Evolutionary conservation across 2,113 vertebrate genomes (phyloP).

Genomic region (Miniopterus natalensis): DNA sequence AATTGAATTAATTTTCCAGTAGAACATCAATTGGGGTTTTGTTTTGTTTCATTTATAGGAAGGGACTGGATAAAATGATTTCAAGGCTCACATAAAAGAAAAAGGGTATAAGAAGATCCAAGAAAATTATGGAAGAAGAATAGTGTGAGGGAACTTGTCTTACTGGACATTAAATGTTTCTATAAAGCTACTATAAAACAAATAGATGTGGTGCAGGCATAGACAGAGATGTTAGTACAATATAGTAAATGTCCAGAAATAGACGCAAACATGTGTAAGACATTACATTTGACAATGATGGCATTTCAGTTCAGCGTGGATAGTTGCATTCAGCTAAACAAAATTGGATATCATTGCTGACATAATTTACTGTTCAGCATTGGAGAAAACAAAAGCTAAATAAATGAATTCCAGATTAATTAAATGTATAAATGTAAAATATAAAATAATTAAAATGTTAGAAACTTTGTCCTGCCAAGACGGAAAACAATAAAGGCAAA

Average conservation of each 20-base stretch:
- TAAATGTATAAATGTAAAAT: constrained; percentile 27
- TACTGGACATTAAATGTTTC: neutral
- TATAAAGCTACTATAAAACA: constrained; percentile 48
- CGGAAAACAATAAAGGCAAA: neutral
- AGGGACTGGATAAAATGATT: neutral
- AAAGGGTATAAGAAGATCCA: neutral
- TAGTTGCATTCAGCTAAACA: constrained; percentile 29
- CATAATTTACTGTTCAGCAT: neutral
- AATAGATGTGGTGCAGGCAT: neutral
- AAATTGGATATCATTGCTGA: neutral
- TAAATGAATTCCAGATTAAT: constrained; percentile 17
- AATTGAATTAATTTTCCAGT: constrained; percentile 29
- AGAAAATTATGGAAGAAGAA: neutral
- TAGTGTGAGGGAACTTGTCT: neutral
- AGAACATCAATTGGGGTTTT: neutral
- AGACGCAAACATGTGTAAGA: neutral
- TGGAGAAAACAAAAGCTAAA: neutral
- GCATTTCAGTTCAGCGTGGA: neutral
- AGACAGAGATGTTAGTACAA: neutral
- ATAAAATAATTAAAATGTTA: constrained; percentile 40
- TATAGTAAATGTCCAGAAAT: neutral
- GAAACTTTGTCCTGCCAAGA: neutral
- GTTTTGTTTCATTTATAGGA: neutral
- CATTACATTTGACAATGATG: constrained; percentile 46
- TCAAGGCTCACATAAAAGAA: neutral